Evolutionary conservation across 2,888 invertebrate genomes (phyloP), one percentile per base, ranked within the genome.

Genomic region (Mylabris sibirica): DNA sequence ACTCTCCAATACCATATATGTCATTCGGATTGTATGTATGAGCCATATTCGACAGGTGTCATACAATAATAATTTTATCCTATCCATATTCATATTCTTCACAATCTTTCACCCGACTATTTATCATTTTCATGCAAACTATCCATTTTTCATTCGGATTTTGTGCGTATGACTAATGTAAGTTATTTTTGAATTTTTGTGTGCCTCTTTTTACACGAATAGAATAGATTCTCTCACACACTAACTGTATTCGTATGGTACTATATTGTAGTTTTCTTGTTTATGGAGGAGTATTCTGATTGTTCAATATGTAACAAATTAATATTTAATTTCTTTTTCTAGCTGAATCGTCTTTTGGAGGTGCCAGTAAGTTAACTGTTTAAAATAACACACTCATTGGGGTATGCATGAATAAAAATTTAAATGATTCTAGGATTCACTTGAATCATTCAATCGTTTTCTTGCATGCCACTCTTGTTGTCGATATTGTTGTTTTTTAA

Each of bases 351-450:
- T 82, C 84, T 82, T 83, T 83, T 83, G 86, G 85, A 89, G 89
- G 89, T 86, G 86, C 87, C 85, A 88, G 89, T 89, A 88, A 89
- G 89, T 89, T 79, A 68, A 66, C 68, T 71, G 71, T 71, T 67
- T 65, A 65, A 57, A 60, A 35, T 60, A 34, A 49, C 34, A 60
- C 14, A 17, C 14, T 60, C 34, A 38, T 38, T 35, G 59, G 60
- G 60, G 60, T 60, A 20, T 60, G 38, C 60, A 60, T 38, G 60
- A 60, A 60, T 35, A 34, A 9, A 44, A 49, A 20, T 49, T n/a
- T 2, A n/a, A 14, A n/a, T 3, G 20, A 49, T 49, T 20, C 49
- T 6, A 2, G 1, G 20, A 20, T 49, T 17, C 9, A 2, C 9
- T 49, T 49, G 49, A 49, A 20, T 49, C 20, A 49, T 49, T 6